Evolutionary conservation across 2,113 vertebrate genomes (phyloP).

Genomic region (Chaetura pelagica): DNA sequence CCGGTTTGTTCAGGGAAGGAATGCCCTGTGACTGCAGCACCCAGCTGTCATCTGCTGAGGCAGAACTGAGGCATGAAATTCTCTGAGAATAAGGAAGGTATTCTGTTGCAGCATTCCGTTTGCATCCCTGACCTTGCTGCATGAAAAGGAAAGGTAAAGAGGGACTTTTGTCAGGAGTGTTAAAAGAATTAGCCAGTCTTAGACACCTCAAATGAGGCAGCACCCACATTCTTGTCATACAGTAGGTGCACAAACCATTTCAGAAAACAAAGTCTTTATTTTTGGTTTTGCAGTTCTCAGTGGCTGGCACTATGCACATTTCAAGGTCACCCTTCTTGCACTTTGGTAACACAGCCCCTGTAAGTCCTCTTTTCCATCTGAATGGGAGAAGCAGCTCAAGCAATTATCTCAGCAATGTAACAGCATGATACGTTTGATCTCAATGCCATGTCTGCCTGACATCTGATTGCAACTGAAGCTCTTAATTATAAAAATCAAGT

Average conservation of each 20-base stretch:
- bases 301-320: background rate
- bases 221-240: background rate
- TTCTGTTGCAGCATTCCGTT: background rate
- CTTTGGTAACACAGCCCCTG: background rate
- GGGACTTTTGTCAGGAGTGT: background rate
- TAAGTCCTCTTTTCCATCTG: background rate
- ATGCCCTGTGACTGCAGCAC: background rate
- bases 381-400: background rate
- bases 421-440: background rate
- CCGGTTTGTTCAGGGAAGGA: background rate
- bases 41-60: fast-evolving
- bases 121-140: background rate
- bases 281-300: background rate
- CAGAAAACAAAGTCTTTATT: background rate
- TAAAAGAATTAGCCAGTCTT: background rate
- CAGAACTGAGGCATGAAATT: background rate
- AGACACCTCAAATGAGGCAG: background rate
- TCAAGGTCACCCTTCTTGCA: background rate
- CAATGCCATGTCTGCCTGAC: background rate
- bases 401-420: background rate
- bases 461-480: background rate
- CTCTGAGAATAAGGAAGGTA: background rate
- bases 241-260: background rate
- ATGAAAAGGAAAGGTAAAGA: background rate
- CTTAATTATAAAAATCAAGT: background rate